A percentile compares a stretch with the other conserved stretches of the same genome.
Conservation (phyloP, 30 jellyfish, hydroid and myxozoan genomes). For the Aurelia aurita complex sp. Pacific region DNA sequence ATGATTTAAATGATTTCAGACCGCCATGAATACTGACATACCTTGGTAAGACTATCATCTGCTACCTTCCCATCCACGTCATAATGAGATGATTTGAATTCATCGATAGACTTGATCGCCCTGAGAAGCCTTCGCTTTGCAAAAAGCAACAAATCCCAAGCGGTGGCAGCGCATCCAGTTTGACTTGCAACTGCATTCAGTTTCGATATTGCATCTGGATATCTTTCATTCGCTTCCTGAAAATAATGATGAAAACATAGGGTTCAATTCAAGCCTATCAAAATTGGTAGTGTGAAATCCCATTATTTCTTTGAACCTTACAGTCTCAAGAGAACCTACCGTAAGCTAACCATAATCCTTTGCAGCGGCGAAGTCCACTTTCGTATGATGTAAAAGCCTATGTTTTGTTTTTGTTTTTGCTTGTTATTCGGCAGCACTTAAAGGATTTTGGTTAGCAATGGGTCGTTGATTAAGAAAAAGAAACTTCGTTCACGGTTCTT, state of each 20-base stretch:
- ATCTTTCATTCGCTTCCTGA: slow-evolving; percentile 6
- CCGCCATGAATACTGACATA: background rate
- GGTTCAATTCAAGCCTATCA: background rate
- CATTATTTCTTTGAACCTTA: background rate
- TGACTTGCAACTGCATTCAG: slow-evolving; percentile 19
- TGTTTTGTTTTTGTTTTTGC: too few relatives aligned
- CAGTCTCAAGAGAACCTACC: too few relatives aligned
- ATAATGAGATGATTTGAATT: background rate
- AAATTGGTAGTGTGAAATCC: background rate
- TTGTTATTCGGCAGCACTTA: too few relatives aligned
- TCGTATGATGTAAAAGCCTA: too few relatives aligned
- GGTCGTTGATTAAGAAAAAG: too few relatives aligned
- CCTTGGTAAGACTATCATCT: slow-evolving; percentile 54
- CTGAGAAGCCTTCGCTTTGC: slow-evolving; percentile 31
- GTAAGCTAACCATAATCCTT: too few relatives aligned
- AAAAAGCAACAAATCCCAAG: slow-evolving; percentile 44
- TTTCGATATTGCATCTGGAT: background rate
- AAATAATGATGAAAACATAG: background rate
- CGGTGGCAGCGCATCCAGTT: slow-evolving; percentile 35
- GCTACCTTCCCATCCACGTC: slow-evolving; percentile 17
- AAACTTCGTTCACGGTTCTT: too few relatives aligned
- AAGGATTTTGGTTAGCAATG: too few relatives aligned
- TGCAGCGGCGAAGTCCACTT: too few relatives aligned
- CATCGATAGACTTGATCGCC: slow-evolving; percentile 33
- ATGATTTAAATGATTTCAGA: too few relatives aligned